phyloP scores from a whole-genome alignment of 2,113 vertebrate genomes.

The Daboia siamensis region DNA sequence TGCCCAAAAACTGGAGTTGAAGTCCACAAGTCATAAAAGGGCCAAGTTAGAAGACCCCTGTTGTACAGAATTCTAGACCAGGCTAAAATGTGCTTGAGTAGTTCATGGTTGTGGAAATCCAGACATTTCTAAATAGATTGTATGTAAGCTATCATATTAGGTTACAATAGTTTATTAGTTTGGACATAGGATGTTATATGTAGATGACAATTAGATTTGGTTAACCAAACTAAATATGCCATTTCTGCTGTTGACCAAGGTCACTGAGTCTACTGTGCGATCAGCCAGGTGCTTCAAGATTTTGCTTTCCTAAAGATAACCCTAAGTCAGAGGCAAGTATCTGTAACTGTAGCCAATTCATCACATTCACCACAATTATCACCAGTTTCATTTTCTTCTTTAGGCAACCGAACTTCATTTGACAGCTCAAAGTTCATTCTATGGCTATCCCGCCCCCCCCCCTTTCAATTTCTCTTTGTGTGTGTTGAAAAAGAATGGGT shows the following conservation, averaged over 20 bases:
- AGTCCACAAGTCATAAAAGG: no score
- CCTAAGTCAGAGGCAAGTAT: neutral
- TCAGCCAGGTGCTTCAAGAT: neutral
- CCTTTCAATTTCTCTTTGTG: slow-evolving; percentile 11
- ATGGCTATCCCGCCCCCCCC: neutral
- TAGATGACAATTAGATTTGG: neutral
- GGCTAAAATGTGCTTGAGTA: neutral
- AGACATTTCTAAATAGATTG: neutral
- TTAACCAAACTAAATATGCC: neutral
- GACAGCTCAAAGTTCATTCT: slow-evolving; percentile 38
- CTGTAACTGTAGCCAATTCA: neutral
- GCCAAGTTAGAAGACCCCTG: no score
- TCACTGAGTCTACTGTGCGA: neutral
- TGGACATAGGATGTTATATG: neutral
- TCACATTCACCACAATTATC: neutral
- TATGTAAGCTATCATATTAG: neutral
- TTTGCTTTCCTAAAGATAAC: neutral
- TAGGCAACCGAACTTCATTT: slow-evolving; percentile 24
- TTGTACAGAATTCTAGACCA: neutral
- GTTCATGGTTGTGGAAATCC: neutral
- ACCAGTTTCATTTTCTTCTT: neutral
- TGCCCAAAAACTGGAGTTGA: no score
- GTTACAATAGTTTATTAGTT: neutral
- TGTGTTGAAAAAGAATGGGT: slow-evolving; percentile 31
- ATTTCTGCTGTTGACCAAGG: neutral